Evolutionary conservation across 92 coral and sea anemone species (phyloP), one percentile per base, ranked within the genome.

Genomic region (Zoanthus solanderi): DNA sequence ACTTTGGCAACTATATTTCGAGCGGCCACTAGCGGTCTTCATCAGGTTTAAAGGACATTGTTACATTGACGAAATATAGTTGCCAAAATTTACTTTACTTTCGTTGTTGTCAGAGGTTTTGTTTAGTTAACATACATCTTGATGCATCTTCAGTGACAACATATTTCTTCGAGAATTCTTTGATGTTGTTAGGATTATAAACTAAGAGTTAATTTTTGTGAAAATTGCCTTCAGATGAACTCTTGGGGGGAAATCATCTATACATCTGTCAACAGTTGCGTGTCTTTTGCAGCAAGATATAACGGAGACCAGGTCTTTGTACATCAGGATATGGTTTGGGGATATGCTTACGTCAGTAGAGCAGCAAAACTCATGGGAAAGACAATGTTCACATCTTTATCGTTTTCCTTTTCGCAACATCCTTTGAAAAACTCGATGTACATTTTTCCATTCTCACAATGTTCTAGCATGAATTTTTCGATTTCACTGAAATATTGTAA

Each of bases 211-310:
- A 50, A 76, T 61, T 87, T 54, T 9, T 14, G 29, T 69, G 61
- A 68, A 87, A 32, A 46, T 42, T 78, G 71, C 56, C 87, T 88
- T 84, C 31, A 91, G 75, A 78, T 88, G 91, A 34, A 78, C 94
- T 66, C 91, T 88, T 83, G 91, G 91, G 78, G 66, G 84, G 82
- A n/a, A 91, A 83, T 83, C 91, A 87, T 87, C 93, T 11, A 65
- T 87, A 83, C 71, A 68, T 50, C 88, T 58, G 88, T 48, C 79
- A 53, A 28, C 84, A 63, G 90, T 79, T 74, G 73, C 17, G 72
- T 72, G 37, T 85, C 83, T 56, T 85, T 85, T 30, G 72, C 83
- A 74, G 83, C 83, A 75, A 37, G 83, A 72, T 84, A 72, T 84
- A 46, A 67, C 72, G 84, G 75, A 73, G 78, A 71, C 93, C 90